Percentiles rank a stretch among this genome's conserved stretches.
phyloP scores from a whole-genome alignment of 2,888 invertebrate species.

The Tenthredo distinguenda region DNA sequence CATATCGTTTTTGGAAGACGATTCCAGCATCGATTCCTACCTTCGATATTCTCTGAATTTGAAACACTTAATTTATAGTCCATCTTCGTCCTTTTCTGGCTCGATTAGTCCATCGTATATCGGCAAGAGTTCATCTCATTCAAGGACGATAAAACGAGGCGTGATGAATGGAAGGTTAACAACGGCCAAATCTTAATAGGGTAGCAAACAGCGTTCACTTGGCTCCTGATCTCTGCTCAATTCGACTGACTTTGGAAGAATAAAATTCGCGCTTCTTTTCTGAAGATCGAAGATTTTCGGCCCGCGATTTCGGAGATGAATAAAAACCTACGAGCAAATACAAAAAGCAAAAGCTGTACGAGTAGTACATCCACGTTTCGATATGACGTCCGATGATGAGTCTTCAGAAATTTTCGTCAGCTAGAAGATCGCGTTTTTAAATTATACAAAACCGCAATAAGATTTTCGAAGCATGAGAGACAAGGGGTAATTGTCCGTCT shows the following conservation, averaged over 20 bases:
- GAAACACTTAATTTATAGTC: too few species aligned
- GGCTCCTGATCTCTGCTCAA: conserved; percentile 24
- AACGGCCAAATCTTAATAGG: conserved; percentile 51
- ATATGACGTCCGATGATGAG: not conserved
- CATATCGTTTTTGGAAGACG: not conserved
- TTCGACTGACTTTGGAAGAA: conserved; percentile 1
- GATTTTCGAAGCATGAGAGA: not conserved
- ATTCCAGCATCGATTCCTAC: not conserved
- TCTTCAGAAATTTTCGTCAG: not conserved
- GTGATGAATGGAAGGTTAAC: conserved; percentile 48
- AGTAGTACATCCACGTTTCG: not conserved
- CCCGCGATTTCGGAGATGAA: not conserved
- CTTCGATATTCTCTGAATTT: not conserved
- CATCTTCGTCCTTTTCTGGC: not conserved
- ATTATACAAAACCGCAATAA: not conserved
- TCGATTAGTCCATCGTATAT: not conserved
- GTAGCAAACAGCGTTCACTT: conserved; percentile 36
- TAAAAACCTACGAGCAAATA: not conserved
- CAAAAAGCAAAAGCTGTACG: not conserved
- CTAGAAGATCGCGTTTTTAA: not conserved
- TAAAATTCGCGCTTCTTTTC: not conserved
- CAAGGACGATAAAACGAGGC: conserved; percentile 43
- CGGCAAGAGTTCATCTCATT: not conserved
- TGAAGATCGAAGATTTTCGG: not conserved
- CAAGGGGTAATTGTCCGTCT: not conserved